Base-by-base conservation (phyloP, 2,888 invertebrate species). In the Platycheirus albimanus region DNA sequence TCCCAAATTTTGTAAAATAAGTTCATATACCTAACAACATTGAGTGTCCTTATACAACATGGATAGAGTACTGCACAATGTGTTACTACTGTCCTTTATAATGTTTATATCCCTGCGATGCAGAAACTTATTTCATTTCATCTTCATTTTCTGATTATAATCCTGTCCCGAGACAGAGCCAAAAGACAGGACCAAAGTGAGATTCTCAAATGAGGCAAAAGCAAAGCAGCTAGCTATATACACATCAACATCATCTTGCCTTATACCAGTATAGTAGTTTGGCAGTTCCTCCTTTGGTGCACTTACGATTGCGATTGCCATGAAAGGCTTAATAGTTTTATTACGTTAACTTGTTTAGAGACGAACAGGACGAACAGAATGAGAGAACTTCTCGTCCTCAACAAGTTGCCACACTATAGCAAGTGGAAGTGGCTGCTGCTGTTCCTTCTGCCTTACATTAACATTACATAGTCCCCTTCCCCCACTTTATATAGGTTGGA, bases 121-220 rank as follows among this genome's bases (percentile, higher is more conserved):
- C 64, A 64, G 49, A 78, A 83, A 83, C 61, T 83, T 83, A 74
- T 78, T 83, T 83, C 83, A 83, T 83, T 83, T 78, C 83, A 69
- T 78, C 83, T 83, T 83, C 72, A 83, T 83, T 83, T 83, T 63
- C 78, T 83, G 83, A 78, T 78, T 83, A 72, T 83, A 69, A 83
- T 78, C 69, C 72, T 78, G 63, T 64, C 58, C 36, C 67, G 24
- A n/a, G n/a, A 64, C 41, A 51, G 49, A 67, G 54, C 43, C 66
- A 33, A 64, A 41, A 67, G 45, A 61, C 66, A 19, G 28, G 15
- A 52, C 19, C 24, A 56, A 8, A 56, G 33, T 30, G 43, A 45
- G 19, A 45, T 61, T 24, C 30, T 41, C 17, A 49, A 66, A 58
- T 45, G 66, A 74, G 61, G 47, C 61, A 17, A 69, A 8, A 4